phyloP scores from a whole-genome alignment of 2,113 vertebrate genomes.

The Pandion haliaetus region DNA sequence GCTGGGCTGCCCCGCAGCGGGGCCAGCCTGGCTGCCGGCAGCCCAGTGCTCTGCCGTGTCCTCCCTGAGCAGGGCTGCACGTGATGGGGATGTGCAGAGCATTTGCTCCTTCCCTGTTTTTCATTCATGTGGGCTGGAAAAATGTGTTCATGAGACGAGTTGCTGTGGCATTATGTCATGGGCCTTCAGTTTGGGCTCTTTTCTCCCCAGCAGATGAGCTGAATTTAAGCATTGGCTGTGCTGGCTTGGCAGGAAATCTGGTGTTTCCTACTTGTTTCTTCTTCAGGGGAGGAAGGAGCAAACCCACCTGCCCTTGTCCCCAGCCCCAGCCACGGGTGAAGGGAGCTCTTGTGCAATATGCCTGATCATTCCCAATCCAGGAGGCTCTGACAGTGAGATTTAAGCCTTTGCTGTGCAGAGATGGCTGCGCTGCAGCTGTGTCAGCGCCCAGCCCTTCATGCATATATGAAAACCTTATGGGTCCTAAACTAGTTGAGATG shows the following conservation, averaged over 20 bases:
- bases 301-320: conserved; percentile 4
- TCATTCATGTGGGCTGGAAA: conserved; percentile 73
- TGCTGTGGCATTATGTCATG: conserved; percentile 70
- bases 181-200: conserved; percentile 52
- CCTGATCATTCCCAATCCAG: neutral
- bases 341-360: neutral
- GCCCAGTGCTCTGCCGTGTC: neutral
- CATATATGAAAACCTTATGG: neutral
- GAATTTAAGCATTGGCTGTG: conserved; percentile 1
- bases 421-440: neutral
- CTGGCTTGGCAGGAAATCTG: conserved; percentile 45
- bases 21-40: neutral
- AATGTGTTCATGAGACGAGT: conserved; percentile 68
- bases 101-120: conserved; percentile 65
- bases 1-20: neutral
- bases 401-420: neutral
- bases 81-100: conserved; percentile 17
- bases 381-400: neutral
- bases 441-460: neutral
- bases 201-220: conserved; percentile 54
- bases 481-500: neutral
- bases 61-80: neutral
- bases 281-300: neutral
- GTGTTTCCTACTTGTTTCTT: conserved; percentile 37
- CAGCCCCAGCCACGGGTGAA: neutral